Evolutionary conservation across 2,888 invertebrate genomes (phyloP), one percentile per base, ranked within the genome.

Genomic region (Aporophyla nigra): DNA sequence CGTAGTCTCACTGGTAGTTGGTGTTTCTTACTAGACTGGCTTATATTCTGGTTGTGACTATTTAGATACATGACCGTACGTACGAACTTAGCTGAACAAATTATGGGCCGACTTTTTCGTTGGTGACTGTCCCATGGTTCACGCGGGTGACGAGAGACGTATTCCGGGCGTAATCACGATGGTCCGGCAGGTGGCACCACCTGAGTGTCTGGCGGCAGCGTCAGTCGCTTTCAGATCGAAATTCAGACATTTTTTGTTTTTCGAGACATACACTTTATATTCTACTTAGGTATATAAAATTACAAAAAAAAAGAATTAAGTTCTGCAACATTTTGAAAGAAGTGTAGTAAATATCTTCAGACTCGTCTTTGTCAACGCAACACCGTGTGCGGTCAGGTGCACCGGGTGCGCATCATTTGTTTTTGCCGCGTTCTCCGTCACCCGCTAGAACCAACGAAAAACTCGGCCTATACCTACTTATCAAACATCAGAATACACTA

Each of bases 11-110:
- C 19, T 16, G 49, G n/a, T 58, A 46, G 27, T 59, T 19, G 24
- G 53, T 43, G 62, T 51, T 54, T n/a, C 46, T 56, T 46, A 33
- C 9, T 77, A 83, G n/a, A 63, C 46, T n/a, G 27, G 58, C 53
- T 76, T 33, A 9, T 49, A 51, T 21, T 27, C 24, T 16, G 10
- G 14, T 24, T 54, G 33, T 27, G 21, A 33, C 19, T 21, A n/a
- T 53, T 51, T 14, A 33, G 33, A 3, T 33, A 33, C 59, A 40
- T n/a, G 12, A 19, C 19, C 40, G 7, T 27, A 19, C 33, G 16
- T 16, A 46, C n/a, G 40, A 74, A 19, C 61, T 61, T 19, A 53
- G 9, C 12, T n/a, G 49, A 58, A 49, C 46, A 46, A 72, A 33
- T 4, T 24, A 69, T 16, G 33, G 10, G 49, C 16, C 66, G 21